Base-by-base conservation (phyloP, 1,140 invertebrate species). In the Helicoverpa armigera region DNA sequence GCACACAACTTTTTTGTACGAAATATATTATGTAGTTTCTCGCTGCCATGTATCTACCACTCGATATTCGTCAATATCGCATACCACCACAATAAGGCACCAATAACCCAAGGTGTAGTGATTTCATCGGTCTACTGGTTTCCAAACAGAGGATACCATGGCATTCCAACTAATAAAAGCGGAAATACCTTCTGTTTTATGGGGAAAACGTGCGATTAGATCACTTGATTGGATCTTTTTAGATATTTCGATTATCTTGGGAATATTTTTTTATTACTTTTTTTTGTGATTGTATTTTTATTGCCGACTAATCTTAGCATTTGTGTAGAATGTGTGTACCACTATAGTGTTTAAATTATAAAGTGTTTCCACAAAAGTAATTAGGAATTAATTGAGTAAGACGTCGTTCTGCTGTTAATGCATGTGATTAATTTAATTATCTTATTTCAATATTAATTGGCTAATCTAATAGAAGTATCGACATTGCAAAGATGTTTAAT, bases 91-190 rank as follows among this genome's bases (percentile, higher is more conserved):
- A 79, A 69, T 79, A 79, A 5, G 12, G 10, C 16, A n/a, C 35
- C 31, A 70, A 50, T 58, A 35, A 70, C 65, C 74, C 82, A 89
- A 92, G 89, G 90, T 92, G 91, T 92, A 76, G 85, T 87, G 87
- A 92, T 90, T 91, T 88, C 54, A 88, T 83, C 91, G 92, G 85
- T 82, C 90, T 81, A 90, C 91, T 93, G 89, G 84, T 75, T 82
- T 69, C 74, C 80, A 87, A 89, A 87, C 82, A 84, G 84, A 90
- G 87, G 88, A 91, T 88, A 90, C 88, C 86, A 87, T 80, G 78
- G 89, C 85, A 85, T 88, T 86, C 79, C 88, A 86, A 88, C 88
- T 90, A 93, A 92, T 87, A 86, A 87, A 84, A 91, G 87, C 91
- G 92, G 92, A 93, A 93, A 89, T 86, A 87, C 87, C 78, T 83